Base-by-base conservation (phyloP, 1,140 invertebrate species). In the Atta cephalotes region DNA sequence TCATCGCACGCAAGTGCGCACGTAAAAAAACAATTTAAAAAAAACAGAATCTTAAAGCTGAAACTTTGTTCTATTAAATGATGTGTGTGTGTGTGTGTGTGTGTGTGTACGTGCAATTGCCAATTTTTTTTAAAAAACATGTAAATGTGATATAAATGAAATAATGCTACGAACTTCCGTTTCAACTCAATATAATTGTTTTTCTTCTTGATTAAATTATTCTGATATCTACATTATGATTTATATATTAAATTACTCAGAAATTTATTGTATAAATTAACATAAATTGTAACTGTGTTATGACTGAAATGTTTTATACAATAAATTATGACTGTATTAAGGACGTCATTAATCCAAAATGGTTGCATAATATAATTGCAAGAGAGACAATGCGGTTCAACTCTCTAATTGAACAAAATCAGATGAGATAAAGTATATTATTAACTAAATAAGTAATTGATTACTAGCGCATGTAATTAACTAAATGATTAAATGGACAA, bases 401-500 rank as follows among this genome's bases (percentile, higher is more conserved):
- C 21, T 3, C 9, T 51, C n/a, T 63, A 7, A 62, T 18, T 39
- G 49, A 56, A 81, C n/a, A 4, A 45, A 25, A 72, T 45, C 51
- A 21, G 31, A 71, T 31, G 68, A 60, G 53, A 60, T 31, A 76
- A 58, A 84, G 7, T 56, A 31, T 39, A 58, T 63, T 58, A 76
- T 76, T 76, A 76, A 76, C n/a, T 84, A 60, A 62, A 84, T 62
- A 84, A 84, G 80, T 76, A 84, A 84, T 84, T 84, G 56, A 76
- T 84, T 76, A 84, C 60, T 84, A 76, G 31, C 39, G 14, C 56
- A 51, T 62, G 35, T 76, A 76, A 74, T 74, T 84, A 76, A 82
- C 68, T 31, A 21, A 82, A 84, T 84, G 28, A 74, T 62, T 60
- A 84, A 84, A 84, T 62, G 56, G 70, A 62, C 35, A 76, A 84